Evolutionary conservation across 2,888 invertebrate genomes (phyloP), one percentile per base, ranked within the genome.

Genomic region (Acleris sparsana): DNA sequence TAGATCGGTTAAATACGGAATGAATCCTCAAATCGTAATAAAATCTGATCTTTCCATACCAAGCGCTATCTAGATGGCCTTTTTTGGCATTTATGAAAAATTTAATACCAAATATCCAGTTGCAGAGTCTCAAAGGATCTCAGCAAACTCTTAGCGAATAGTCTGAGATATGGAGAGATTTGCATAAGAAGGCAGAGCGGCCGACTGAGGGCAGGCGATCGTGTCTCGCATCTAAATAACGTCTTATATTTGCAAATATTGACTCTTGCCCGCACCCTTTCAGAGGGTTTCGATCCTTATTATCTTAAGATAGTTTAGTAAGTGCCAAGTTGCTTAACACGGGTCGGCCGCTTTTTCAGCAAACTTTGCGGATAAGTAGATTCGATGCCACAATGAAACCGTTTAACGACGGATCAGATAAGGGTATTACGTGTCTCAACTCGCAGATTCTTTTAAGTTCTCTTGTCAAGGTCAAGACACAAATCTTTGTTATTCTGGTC

Each of bases 181-280:
- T 89, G 87, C 89, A 89, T 89, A 88, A 87, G 84, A 85, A 86
- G 85, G 83, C 81, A 74, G 80, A 79, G 79, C 80, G 81, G 80
- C 78, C 81, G 76, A 82, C 82, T 69, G 79, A 78, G 81, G 83
- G 80, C 80, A 80, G 82, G 77, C 80, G 87, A 85, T 87, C 91
- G 89, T 90, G 91, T 88, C 87, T 83, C 79, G 91, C 90, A 91
- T 92, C 88, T 88, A 89, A 91, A 92, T 91, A 89, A 85, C 88
- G 88, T 87, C 88, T 91, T 92, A 91, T 89, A 87, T 89, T 88
- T 87, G 88, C 89, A 89, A 92, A 92, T 90, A 92, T 92, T 92
- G 88, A 88, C 91, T 86, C 81, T 84, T 80, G 79, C 80, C 86
- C 85, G 84, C 84, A 88, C 87, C 88, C 89, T 88, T 86, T 84